phyloP scores from a whole-genome alignment of 2,113 vertebrate genomes.

The Cheilinus undulatus region DNA sequence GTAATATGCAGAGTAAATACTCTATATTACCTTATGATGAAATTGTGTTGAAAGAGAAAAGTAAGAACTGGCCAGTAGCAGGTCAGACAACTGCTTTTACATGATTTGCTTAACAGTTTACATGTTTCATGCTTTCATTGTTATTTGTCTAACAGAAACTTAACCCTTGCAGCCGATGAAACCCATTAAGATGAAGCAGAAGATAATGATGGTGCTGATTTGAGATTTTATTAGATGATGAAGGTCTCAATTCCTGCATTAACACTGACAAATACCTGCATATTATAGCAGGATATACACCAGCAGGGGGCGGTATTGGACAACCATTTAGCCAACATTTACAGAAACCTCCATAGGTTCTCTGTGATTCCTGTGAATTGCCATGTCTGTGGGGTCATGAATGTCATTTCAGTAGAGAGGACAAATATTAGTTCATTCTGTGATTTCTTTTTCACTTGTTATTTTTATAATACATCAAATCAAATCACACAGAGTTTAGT shows the following conservation, averaged over 20 bases:
- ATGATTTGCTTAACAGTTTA: too few species aligned
- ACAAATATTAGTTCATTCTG: background rate
- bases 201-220: too few species aligned
- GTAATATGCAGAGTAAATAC: too few species aligned
- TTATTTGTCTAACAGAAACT: too few species aligned
- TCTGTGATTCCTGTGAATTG: background rate
- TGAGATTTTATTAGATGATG: too few species aligned
- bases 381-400: background rate
- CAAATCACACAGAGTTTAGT: background rate
- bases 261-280: background rate
- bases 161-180: too few species aligned
- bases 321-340: background rate
- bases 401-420: background rate
- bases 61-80: too few species aligned
- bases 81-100: too few species aligned
- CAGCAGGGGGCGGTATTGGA: constrained; percentile 60
- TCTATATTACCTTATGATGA: too few species aligned
- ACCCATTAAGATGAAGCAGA: too few species aligned
- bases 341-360: background rate
- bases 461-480: background rate
- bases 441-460: background rate
- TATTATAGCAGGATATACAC: background rate
- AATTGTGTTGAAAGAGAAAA: too few species aligned
- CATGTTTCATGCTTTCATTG: too few species aligned
- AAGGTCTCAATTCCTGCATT: background rate